These are phyloP conservation scores for Drosophila anomalata DNA, from an alignment of 2,888 invertebrate species.

Conservation along the genomic window DNA sequence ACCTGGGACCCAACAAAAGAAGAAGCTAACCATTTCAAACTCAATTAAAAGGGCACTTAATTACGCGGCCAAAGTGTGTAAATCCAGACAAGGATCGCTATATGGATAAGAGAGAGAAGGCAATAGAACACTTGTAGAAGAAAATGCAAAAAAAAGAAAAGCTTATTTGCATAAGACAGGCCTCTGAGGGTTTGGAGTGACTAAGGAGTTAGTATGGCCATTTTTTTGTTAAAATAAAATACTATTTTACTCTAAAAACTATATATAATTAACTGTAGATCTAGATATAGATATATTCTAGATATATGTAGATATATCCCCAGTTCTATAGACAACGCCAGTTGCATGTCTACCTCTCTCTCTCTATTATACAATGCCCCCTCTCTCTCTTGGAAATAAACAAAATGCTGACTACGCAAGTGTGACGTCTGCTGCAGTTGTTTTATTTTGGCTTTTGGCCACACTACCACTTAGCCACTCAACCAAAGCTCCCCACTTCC, in stretches of 20 bases:
- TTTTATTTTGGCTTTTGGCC: slow-evolving; percentile 8
- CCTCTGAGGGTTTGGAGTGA: slow-evolving; percentile 36
- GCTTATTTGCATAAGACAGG: slow-evolving; percentile 69
- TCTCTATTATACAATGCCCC: neutral
- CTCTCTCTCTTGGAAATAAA: slow-evolving; percentile 28
- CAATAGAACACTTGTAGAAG: slow-evolving; percentile 33
- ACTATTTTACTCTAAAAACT: no score
- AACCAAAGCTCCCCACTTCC: slow-evolving; percentile 62
- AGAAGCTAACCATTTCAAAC: slow-evolving; percentile 59
- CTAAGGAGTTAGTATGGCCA: slow-evolving; percentile 53
- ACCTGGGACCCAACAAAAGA: slow-evolving; percentile 9
- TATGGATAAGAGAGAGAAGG: slow-evolving; percentile 11
- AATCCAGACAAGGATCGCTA: slow-evolving; percentile 6
- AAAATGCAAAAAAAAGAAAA: slow-evolving; percentile 28
- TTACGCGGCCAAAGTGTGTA: slow-evolving; percentile 56
- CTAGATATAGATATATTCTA: neutral
- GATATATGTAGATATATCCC: no score
- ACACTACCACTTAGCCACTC: slow-evolving; percentile 58
- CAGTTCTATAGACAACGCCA: slow-evolving; percentile 16
- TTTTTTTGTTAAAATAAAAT: neutral
- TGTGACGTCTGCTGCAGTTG: slow-evolving; percentile 58
- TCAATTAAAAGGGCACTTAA: slow-evolving; percentile 74
- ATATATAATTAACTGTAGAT: no score
- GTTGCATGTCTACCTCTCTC: slow-evolving; percentile 25
- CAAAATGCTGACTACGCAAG: slow-evolving; percentile 69